Evolutionary conservation across 2,888 invertebrate genomes (phyloP).

Genomic region (Tetropium fuscum): DNA sequence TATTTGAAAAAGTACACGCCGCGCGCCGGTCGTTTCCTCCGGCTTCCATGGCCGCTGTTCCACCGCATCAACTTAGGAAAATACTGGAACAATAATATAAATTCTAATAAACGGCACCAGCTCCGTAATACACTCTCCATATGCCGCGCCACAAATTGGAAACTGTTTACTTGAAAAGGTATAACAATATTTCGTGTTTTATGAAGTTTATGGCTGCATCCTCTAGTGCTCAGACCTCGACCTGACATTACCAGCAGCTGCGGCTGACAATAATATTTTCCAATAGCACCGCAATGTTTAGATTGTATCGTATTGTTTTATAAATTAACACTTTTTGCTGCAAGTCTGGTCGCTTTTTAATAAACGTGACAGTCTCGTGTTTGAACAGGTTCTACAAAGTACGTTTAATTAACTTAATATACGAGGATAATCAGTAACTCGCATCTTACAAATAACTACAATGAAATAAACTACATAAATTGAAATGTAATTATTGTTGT

Average conservation of each 20-base stretch:
- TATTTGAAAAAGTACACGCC: too few species aligned
- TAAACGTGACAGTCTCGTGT: too few species aligned
- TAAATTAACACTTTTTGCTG: constrained; percentile 24
- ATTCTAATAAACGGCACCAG: constrained; percentile 8
- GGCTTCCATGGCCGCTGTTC: too few species aligned
- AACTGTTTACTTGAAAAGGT: constrained; percentile 18
- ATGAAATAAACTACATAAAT: too few species aligned
- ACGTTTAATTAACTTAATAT: too few species aligned
- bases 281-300: constrained; percentile 8
- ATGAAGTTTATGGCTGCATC: constrained; percentile 10
- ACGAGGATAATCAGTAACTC: too few species aligned
- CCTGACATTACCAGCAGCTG: constrained; percentile 11
- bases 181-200: constrained; percentile 15
- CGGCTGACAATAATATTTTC: constrained; percentile 22
- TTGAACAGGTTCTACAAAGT: too few species aligned
- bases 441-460: too few species aligned
- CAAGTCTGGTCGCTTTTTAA: too few species aligned
- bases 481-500: too few species aligned
- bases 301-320: constrained; percentile 19
- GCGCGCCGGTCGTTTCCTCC: too few species aligned
- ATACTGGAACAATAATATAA: background rate
- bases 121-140: constrained; percentile 6
- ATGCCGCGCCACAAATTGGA: constrained; percentile 17
- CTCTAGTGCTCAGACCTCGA: constrained; percentile 1
- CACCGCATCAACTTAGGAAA: too few species aligned